Base-by-base conservation (phyloP, 2,113 vertebrate genomes). In the Martes martes region DNA sequence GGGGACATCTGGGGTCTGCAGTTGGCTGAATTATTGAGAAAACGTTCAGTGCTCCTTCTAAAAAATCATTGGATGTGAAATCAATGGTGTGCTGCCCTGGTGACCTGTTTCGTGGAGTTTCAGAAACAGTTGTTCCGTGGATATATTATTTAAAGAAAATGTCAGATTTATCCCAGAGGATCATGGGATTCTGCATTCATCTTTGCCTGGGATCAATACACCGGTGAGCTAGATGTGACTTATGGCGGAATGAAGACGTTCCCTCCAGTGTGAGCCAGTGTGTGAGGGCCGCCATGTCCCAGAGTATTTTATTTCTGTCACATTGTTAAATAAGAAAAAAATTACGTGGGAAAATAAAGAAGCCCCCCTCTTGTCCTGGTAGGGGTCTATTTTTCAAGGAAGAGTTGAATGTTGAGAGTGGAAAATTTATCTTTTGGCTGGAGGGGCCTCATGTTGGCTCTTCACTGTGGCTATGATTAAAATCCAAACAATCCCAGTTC, bases 81-180 rank as follows among this genome's bases (percentile, higher is more conserved):
- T 98, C 98, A 98, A 98, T 98, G 98, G 95, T 96, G 91, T 23
- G 65, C 96, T 98, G 98, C 98, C 98, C 98, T 78, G 88, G 97
- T 98, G 98, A 98, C 98, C 98, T 95, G 98, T 98, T 98, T 97
- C 96, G 59, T 98, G 97, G 97, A 98, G 98, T 98, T 99, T 99
- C 97, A 98, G 98, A 98, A 98, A 98, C 98, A 98, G 97, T 98
- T 98, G 96, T 98, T 98, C 95, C 15, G 28, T 97, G 92, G 96
- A 98, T 95, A 96, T 98, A 98, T 98, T 98, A 97, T 98, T 98
- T 86, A 96, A 93, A 98, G 97, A 96, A 92, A 96, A 98, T 98
- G 97, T 98, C 98, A 97, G 96, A 96, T 98, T 98, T 98, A 59
- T 98, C 98, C 97, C 97, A 97, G 91, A 98, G 98, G 98, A 98